Conservation (phyloP, 2,113 vertebrate species). For the Tupaia tana region DNA sequence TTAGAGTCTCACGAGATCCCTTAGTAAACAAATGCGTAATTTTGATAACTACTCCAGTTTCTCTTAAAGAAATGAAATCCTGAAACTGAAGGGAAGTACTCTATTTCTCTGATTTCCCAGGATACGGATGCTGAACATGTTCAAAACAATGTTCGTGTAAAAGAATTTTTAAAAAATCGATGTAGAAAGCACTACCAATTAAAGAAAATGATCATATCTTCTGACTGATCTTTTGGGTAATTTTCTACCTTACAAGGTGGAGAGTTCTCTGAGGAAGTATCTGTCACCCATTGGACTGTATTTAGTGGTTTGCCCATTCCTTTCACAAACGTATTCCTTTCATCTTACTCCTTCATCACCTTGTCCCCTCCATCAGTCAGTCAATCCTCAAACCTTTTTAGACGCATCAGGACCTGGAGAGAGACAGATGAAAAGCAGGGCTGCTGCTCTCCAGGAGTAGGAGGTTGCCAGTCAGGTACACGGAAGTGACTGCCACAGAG, state of each 20-base stretch:
- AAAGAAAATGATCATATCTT: background rate
- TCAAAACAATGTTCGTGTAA: background rate
- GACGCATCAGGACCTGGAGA: background rate
- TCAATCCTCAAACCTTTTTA: background rate
- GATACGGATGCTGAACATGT: background rate
- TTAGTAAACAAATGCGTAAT: background rate
- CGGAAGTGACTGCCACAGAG: background rate
- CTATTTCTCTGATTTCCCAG: background rate
- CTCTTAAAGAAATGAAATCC: background rate
- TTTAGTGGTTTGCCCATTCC: background rate
- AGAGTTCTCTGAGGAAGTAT: background rate
- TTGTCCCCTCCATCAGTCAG: background rate
- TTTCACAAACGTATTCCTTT: background rate
- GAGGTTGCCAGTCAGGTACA: background rate
- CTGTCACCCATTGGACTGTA: background rate
- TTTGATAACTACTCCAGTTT: background rate
- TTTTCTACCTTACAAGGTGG: background rate
- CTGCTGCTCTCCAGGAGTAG: background rate
- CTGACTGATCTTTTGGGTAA: background rate
- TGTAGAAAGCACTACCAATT: accelerated
- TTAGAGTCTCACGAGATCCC: background rate
- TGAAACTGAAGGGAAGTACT: background rate
- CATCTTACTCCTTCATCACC: background rate
- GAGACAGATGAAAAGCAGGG: background rate
- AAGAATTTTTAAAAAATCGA: background rate